Conservation (phyloP, 2,888 invertebrate species). For the Hirtodrosophila histrioides region DNA sequence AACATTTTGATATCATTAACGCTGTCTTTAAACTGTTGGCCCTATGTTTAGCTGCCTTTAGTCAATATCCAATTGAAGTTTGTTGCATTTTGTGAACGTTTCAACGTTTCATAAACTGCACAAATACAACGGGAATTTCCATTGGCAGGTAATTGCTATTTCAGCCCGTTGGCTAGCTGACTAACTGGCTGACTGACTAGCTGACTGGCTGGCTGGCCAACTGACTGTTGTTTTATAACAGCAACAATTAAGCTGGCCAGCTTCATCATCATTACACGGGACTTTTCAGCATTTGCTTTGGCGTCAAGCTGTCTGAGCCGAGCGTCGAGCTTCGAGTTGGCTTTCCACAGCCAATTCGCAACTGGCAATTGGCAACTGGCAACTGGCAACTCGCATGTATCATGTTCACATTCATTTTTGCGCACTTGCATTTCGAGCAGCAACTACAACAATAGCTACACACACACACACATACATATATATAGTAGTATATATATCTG, state of each 20-base stretch:
- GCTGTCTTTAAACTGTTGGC: constrained; percentile 13
- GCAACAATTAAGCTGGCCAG: constrained; percentile 31
- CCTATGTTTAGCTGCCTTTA: neutral
- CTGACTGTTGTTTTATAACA: constrained; percentile 38
- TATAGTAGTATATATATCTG: constrained; percentile 1
- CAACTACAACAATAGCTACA: constrained; percentile 20
- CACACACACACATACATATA: constrained; percentile 13
- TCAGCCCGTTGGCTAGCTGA: constrained; percentile 38
- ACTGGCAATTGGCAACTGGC: too few relatives aligned
- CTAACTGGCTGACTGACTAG: constrained; percentile 10
- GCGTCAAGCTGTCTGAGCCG: constrained; percentile 76
- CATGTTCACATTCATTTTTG: constrained; percentile 61
- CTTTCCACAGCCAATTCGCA: constrained; percentile 45
- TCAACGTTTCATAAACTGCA: constrained; percentile 46
- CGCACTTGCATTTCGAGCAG: constrained; percentile 48
- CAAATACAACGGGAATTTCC: constrained; percentile 69
- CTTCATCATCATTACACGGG: constrained; percentile 61
- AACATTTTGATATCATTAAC: constrained; percentile 34
- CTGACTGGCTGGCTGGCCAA: constrained; percentile 15
- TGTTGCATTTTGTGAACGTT: constrained; percentile 31
- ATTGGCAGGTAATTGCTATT: constrained; percentile 66
- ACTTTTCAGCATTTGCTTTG: constrained; percentile 64
- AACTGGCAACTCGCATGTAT: constrained; percentile 36
- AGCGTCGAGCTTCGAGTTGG: constrained; percentile 39
- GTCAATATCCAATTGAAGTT: constrained; percentile 24